Evolutionary conservation across 2,888 invertebrate species (phyloP).

Genomic region (Cartodere bifasciata): DNA sequence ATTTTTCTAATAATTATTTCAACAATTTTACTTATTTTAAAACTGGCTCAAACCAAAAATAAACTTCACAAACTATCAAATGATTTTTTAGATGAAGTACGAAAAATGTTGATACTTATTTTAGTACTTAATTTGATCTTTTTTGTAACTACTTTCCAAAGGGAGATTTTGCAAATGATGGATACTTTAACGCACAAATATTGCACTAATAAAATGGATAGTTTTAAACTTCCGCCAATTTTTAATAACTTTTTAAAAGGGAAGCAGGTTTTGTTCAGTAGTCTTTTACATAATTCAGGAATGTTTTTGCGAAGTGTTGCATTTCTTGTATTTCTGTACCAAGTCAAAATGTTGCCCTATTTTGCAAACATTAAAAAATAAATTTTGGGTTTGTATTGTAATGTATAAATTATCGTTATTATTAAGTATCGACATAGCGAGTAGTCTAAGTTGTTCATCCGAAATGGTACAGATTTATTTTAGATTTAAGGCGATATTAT

Average conservation of each 20-base stretch:
- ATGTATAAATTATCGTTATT: too few relatives aligned
- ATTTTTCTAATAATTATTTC: constrained; percentile 22
- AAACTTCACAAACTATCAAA: constrained; percentile 23
- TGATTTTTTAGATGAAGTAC: constrained; percentile 24
- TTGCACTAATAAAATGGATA: constrained; percentile 15
- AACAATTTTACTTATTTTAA: constrained; percentile 22
- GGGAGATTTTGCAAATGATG: constrained; percentile 24
- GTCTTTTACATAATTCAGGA: constrained; percentile 27
- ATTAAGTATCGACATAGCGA: too few relatives aligned
- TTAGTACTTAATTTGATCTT: constrained; percentile 24
- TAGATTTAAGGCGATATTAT: constrained; percentile 1
- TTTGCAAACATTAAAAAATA: constrained; percentile 18
- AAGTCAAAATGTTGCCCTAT: constrained; percentile 22
- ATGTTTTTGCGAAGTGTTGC: constrained; percentile 20
- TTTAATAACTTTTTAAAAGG: constrained; percentile 22
- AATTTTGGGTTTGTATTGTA: constrained; percentile 9
- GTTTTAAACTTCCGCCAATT: constrained; percentile 27
- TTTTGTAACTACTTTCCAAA: constrained; percentile 26
- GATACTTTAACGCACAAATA: constrained; percentile 19
- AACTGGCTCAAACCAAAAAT: constrained; percentile 21
- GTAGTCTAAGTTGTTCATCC: too few relatives aligned
- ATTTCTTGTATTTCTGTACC: constrained; percentile 21
- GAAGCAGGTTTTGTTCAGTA: constrained; percentile 18
- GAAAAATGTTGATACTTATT: constrained; percentile 24
- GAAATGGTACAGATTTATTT: too few relatives aligned